Conservation (phyloP, 2,797 vertebrate species). For the Xenops minutus region DNA sequence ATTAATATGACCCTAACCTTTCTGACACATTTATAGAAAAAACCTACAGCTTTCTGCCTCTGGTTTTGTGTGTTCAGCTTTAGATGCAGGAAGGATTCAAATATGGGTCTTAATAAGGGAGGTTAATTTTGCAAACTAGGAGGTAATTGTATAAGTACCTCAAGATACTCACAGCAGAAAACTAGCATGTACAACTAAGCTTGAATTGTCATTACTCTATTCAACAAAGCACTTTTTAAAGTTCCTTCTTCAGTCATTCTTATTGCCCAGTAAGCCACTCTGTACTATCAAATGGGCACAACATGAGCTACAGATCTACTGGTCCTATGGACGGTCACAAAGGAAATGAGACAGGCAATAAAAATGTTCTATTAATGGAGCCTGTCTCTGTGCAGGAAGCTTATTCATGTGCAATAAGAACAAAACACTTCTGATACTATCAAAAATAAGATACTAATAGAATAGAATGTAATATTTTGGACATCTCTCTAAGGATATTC, state of each 20-base stretch:
- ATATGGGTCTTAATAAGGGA: not conserved
- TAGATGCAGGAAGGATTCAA: not conserved
- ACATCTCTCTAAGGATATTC: not conserved
- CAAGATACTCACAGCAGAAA: not conserved
- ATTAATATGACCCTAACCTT: not conserved
- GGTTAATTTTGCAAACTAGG: not conserved
- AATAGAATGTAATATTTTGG: not conserved
- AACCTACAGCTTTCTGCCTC: not conserved
- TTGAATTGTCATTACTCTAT: not conserved
- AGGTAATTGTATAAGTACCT: not conserved
- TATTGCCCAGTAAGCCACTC: not conserved
- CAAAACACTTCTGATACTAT: not conserved
- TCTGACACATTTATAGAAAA: not conserved
- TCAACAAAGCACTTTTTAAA: not conserved
- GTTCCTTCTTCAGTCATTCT: not conserved
- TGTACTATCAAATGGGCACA: not conserved
- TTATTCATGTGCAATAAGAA: not conserved
- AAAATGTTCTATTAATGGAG: not conserved
- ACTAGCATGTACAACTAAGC: not conserved
- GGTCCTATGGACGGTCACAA: not conserved
- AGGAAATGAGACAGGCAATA: not conserved
- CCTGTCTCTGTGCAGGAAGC: not conserved
- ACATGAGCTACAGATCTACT: not conserved
- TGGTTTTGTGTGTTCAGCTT: not conserved
- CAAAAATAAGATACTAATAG: not conserved